These are phyloP conservation scores for Chaetoderma sp. DNA, from an alignment of 2,888 invertebrate genomes.

Conservation along the genomic window DNA sequence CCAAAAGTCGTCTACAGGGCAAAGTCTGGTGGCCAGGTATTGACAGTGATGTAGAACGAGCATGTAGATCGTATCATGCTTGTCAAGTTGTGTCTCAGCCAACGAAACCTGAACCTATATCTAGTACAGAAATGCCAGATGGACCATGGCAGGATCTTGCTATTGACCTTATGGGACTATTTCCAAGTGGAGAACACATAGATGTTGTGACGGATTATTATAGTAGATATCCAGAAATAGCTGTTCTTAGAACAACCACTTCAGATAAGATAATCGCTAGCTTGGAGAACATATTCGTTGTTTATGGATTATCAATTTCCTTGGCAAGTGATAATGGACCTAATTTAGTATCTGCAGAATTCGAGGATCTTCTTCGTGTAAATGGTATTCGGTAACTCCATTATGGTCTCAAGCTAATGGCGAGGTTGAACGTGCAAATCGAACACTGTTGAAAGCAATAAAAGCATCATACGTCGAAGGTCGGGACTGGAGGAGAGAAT, in stretches of 20 bases:
- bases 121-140: conserved; percentile 24
- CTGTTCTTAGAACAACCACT: conserved; percentile 23
- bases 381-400: conserved; percentile 32
- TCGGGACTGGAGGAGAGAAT: conserved; percentile 26
- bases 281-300: no score
- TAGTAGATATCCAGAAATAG: conserved; percentile 37
- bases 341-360: conserved; percentile 29
- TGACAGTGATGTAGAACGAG: neutral
- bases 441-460: conserved; percentile 34
- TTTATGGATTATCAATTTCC: conserved; percentile 31
- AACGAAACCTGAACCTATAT: conserved; percentile 19
- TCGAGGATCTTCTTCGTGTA: conserved; percentile 26
- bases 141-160: conserved; percentile 40
- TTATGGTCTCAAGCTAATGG: conserved; percentile 38
- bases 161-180: conserved; percentile 35
- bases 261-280: no score
- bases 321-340: conserved; percentile 37
- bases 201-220: conserved; percentile 41
- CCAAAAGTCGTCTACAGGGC: neutral
- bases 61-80: neutral
- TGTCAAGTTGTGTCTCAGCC: conserved; percentile 5
- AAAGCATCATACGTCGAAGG: conserved; percentile 30
- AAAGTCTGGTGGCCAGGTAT: conserved; percentile 14
- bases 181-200: conserved; percentile 30
- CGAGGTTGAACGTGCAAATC: conserved; percentile 39